Evolutionary conservation across 2,888 invertebrate genomes (phyloP), one percentile per base, ranked within the genome.

Genomic region (Ophioninae sp.): DNA sequence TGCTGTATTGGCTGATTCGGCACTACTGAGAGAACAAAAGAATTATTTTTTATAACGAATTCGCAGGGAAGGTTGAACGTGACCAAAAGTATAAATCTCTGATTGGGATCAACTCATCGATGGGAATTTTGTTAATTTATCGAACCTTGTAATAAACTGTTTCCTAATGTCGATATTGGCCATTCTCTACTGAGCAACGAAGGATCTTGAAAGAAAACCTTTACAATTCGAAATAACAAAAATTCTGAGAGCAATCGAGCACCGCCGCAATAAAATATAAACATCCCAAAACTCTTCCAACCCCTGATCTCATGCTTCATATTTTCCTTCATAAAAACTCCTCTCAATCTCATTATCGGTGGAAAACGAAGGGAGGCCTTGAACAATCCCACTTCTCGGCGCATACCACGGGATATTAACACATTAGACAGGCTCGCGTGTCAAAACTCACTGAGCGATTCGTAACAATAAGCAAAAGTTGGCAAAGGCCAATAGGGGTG

Each of bases 341-440:
- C 39, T 9, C 39, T 23, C 7, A 51, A 44, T 44, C 22, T 44
- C 63, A 63, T 73, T 44, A 73, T 9, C 9, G 2, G 2, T 23
- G 41, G 20, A 56, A n/a, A 75, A 65, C 10, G 51, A 44, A 37
- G 63, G 59, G 58, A 81, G 72, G 30, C 72, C 72, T 74, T 41
- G 61, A 73, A 67, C 23, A 80, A 80, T 59, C 77, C 82, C 71
- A 59, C 59, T 65, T 13, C 74, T 73, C 58, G 69, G 44, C 71
- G 71, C 30, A 39, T 10, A 67, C 59, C 90, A 90, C 89, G 91
- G 89, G 91, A 89, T 91, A 91, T 91, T 91, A 92, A 91, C 91
- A 92, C 91, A 91, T 91, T 92, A 92, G 90, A 86, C 84, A 86
- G 85, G 90, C 88, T 91, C 89, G 92, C 91, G 91, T 91, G 92